These are phyloP conservation scores for Heliconius nattereri DNA, from an alignment of 1,140 invertebrate species.

Conservation along the genomic window DNA sequence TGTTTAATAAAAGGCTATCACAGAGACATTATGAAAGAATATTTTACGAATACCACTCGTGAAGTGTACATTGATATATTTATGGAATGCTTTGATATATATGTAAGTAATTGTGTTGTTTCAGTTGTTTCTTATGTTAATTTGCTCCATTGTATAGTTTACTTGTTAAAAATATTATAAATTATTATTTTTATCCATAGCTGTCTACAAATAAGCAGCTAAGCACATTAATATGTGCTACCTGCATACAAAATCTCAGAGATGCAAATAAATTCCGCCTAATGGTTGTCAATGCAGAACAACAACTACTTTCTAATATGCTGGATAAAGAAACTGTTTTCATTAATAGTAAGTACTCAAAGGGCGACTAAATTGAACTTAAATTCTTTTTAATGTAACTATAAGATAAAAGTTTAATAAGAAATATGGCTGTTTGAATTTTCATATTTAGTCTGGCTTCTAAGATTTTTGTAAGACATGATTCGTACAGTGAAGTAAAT, in stretches of 20 bases:
- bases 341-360: slow-evolving; percentile 57
- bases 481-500: no score
- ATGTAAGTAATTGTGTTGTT: slow-evolving; percentile 49
- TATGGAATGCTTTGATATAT: slow-evolving; percentile 66
- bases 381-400: no score
- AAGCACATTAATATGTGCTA: slow-evolving; percentile 55
- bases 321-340: slow-evolving; percentile 56
- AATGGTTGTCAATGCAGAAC: slow-evolving; percentile 55
- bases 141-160: neutral
- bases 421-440: no score
- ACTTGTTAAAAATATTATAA: neutral
- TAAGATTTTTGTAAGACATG: no score
- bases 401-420: no score
- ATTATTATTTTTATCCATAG: slow-evolving; percentile 41
- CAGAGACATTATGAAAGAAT: slow-evolving; percentile 62
- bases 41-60: slow-evolving; percentile 50
- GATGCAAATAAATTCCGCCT: slow-evolving; percentile 58
- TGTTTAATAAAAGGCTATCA: slow-evolving; percentile 60
- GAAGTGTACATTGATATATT: slow-evolving; percentile 65
- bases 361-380: no score
- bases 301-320: slow-evolving; percentile 47
- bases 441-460: no score
- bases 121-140: neutral
- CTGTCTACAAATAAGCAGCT: slow-evolving; percentile 57
- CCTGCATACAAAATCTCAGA: slow-evolving; percentile 52